Conservation (phyloP, 2,888 invertebrate genomes). For the Spodoptera exigua region DNA sequence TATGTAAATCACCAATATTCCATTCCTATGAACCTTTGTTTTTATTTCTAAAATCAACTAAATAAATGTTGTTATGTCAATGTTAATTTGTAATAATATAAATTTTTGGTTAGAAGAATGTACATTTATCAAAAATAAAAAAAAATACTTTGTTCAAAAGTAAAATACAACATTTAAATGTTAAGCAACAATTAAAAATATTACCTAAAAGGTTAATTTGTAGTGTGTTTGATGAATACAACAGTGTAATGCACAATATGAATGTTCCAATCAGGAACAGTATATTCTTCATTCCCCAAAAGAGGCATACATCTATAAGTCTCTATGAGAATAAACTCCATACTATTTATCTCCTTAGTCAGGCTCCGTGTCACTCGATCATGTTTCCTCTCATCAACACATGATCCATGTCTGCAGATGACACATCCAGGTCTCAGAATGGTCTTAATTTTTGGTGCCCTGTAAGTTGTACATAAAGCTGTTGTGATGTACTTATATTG, state of each 20-base stretch:
- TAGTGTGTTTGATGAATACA: constrained; percentile 61
- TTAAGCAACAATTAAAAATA: not conserved
- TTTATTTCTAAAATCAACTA: no score
- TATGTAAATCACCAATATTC: no score
- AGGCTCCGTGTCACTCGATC: constrained; percentile 70
- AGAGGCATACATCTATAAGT: constrained; percentile 82
- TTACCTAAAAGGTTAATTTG: constrained; percentile 1
- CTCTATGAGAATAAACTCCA: constrained; percentile 74
- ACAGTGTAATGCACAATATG: constrained; percentile 77
- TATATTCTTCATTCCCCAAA: constrained; percentile 74
- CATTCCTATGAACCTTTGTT: no score
- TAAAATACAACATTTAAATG: constrained; percentile 9
- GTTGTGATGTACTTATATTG: constrained; percentile 80
- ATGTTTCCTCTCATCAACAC: constrained; percentile 54
- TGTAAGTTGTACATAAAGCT: constrained; percentile 64
- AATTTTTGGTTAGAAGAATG: constrained; percentile 9
- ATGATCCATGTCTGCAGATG: constrained; percentile 56
- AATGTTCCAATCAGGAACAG: constrained; percentile 76
- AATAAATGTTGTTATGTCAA: no score
- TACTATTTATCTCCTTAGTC: constrained; percentile 57
- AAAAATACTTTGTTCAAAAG: constrained; percentile 15
- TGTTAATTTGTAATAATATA: constrained; percentile 1
- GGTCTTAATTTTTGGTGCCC: constrained; percentile 62
- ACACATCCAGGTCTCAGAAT: constrained; percentile 55
- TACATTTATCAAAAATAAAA: constrained; percentile 14